Conservation (phyloP, 2,797 vertebrate species). For the Takifugu rubripes region DNA sequence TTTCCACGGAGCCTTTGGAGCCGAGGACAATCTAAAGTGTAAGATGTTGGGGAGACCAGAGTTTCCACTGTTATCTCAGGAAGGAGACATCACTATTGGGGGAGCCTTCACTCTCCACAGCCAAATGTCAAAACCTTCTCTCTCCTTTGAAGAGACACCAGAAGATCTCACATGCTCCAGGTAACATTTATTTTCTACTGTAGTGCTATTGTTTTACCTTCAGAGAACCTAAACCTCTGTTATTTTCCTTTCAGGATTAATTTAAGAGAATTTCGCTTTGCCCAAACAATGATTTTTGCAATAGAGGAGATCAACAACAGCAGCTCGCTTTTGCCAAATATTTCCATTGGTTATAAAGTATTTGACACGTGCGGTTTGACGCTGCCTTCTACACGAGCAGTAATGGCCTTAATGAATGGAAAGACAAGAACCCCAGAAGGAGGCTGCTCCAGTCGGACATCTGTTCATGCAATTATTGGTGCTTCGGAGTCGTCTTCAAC, state of each 20-base stretch:
- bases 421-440: conserved; percentile 40
- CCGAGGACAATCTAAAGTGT: no score
- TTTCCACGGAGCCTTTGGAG: no score
- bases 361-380: conserved; percentile 90
- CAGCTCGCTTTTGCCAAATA: conserved; percentile 91
- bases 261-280: conserved; percentile 96
- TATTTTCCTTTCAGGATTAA: conserved; percentile 83
- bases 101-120: no score
- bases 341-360: conserved; percentile 94
- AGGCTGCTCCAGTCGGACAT: conserved; percentile 59
- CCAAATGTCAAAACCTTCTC: no score
- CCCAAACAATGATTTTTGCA: conserved; percentile 98
- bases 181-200: no score
- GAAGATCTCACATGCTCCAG: no score
- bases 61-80: no score
- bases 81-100: no score
- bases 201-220: no score
- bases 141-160: no score
- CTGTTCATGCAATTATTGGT: conserved; percentile 72
- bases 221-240: conserved; percentile 1
- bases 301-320: conserved; percentile 99
- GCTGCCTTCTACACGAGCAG: conserved; percentile 59
- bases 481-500: conserved; percentile 76
- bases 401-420: conserved; percentile 71
- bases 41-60: no score